Evolutionary conservation across 2,797 vertebrate genomes (phyloP), one percentile per base, ranked within the genome.

Genomic region (Centropyge bicolor): DNA sequence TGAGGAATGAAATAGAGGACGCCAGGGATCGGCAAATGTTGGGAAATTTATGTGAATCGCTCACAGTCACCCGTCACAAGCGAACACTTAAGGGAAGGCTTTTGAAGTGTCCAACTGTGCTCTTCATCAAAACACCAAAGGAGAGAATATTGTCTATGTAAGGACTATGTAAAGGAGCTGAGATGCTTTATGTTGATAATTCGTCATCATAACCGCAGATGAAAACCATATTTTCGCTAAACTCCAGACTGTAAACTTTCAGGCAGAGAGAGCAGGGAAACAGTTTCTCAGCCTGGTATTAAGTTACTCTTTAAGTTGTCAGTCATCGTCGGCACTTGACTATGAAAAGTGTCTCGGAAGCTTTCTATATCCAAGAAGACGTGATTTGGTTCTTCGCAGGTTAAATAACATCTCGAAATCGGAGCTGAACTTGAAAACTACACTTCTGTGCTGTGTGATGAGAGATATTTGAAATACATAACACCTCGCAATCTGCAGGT

Each of bases 21-120:
- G 45, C 49, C 35, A 65, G 56, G 57, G 76, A 56, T 69, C 19
- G 11, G 36, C 10, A 27, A 38, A 48, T 22, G 14, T 14, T 61
- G 72, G 46, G 59, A 70, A 65, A 45, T 24, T 52, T 12, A 38
- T 46, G 59, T 59, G 17, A 67, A 48, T 60, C 51, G n/a, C 22
- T 45, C 27, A 41, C 35, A 36, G 35, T 13, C 52, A 24, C 19
- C 57, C 9, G 40, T 66, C 55, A n/a, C 49, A 27, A 45, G 35
- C 45, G 35, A 67, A 52, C 20, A 38, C 45, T 63, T 55, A 7
- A 8, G 40, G 36, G 41, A 9, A n/a, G n/a, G 7, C 48, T 24
- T 76, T 41, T 56, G 17, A 63, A 48, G 57, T 24, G 22, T 27
- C 19, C 8, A 14, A 16, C 17, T 17, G 66, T 16, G 17, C 10